A percentile compares a stretch with the other conserved stretches of the same genome.
These are phyloP conservation scores for Leptatherina wallacei DNA, from an alignment of 2,797 vertebrate genomes.

Conservation along the genomic window DNA sequence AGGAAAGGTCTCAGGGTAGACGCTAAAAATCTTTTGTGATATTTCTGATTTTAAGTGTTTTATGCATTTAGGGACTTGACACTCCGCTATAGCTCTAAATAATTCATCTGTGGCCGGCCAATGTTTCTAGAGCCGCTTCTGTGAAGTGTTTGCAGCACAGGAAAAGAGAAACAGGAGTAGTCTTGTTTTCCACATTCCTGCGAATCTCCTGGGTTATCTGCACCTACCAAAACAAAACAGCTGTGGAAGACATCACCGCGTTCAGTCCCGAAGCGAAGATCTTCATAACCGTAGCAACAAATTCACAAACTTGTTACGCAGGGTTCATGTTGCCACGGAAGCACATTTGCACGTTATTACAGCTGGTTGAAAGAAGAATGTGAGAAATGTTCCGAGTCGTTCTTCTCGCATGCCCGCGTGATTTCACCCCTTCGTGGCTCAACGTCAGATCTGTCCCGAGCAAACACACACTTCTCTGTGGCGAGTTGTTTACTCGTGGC, in stretches of 20 bases:
- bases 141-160: conserved; percentile 1
- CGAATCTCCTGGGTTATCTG: conserved; percentile 40
- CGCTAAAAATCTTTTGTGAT: not conserved
- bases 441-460: conserved; percentile 9
- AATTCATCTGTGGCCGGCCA: not conserved
- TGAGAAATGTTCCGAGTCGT: not conserved
- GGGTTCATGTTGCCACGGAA: no score
- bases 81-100: no score
- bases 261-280: no score
- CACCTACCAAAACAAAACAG: conserved; percentile 35
- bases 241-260: conserved; percentile 33
- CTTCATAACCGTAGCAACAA: not conserved
- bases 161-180: conserved; percentile 25
- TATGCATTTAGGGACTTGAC: no score
- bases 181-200: conserved; percentile 66
- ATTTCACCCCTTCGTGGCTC: conserved; percentile 14
- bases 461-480: conserved; percentile 15
- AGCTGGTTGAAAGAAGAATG: conserved; percentile 18
- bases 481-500: conserved; percentile 33
- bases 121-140: not conserved
- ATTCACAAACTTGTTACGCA: not conserved
- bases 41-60: conserved; percentile 2
- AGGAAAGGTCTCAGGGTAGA: not conserved
- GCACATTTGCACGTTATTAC: not conserved
- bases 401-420: conserved; percentile 4